Conservation (phyloP, 2,113 vertebrate species). For the Trichechus manatus region DNA sequence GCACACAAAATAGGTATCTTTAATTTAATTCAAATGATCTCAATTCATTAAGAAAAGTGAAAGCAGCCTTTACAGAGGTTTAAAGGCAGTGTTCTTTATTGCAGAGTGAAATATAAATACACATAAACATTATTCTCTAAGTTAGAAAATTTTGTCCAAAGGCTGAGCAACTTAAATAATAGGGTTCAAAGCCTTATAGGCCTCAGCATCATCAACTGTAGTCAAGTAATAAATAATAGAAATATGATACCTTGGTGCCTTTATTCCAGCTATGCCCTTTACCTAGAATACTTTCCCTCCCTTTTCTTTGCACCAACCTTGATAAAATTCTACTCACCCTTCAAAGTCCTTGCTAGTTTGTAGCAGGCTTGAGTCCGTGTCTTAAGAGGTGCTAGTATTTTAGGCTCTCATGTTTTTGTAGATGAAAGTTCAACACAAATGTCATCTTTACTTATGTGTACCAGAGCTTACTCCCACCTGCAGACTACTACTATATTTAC, state of each 20-base stretch:
- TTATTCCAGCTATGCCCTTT: neutral
- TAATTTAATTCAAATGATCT: constrained; percentile 28
- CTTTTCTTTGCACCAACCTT: neutral
- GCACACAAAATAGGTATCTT: neutral
- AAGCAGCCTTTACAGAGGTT: neutral
- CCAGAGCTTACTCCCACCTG: no score
- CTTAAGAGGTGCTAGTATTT: neutral
- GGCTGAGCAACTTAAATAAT: neutral
- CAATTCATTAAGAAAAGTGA: neutral
- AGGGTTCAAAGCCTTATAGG: neutral
- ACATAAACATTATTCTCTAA: neutral
- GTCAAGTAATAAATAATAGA: neutral
- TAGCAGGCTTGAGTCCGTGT: neutral
- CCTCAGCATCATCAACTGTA: neutral
- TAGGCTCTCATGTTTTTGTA: neutral
- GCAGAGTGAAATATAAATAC: constrained; percentile 3
- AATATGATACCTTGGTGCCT: neutral
- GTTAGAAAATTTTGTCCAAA: neutral
- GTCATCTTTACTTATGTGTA: neutral
- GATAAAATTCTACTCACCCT: neutral
- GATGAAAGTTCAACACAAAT: neutral
- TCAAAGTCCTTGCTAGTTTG: neutral
- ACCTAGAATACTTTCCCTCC: neutral
- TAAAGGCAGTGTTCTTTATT: neutral
- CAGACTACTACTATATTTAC: neutral